phyloP scores from a whole-genome alignment of 2,888 invertebrate species.

The Sisyra nigra region DNA sequence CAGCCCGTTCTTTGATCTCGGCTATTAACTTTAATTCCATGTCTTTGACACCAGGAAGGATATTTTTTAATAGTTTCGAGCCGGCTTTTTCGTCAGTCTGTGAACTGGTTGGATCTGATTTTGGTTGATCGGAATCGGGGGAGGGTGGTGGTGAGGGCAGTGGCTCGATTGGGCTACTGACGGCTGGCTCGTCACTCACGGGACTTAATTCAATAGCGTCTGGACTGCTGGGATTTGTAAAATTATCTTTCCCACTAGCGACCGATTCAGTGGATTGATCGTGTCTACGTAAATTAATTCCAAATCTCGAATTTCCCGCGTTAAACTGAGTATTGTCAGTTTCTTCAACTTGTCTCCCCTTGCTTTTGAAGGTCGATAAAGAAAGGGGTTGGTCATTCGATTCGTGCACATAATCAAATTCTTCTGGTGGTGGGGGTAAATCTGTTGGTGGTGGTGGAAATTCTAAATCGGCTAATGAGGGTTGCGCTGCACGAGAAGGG shows the following conservation, averaged over 20 bases:
- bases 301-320: constrained; percentile 41
- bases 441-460: constrained; percentile 77
- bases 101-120: constrained; percentile 9
- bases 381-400: constrained; percentile 19
- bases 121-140: constrained; percentile 3
- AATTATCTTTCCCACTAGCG: constrained; percentile 32
- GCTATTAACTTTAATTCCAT: constrained; percentile 69
- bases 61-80: constrained; percentile 28
- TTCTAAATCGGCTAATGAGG: constrained; percentile 65
- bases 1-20: constrained; percentile 67
- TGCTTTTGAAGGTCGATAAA: constrained; percentile 27
- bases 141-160: constrained; percentile 23
- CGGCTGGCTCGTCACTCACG: constrained; percentile 28
- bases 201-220: constrained; percentile 26
- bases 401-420: constrained; percentile 28
- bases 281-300: constrained; percentile 49
- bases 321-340: constrained; percentile 20
- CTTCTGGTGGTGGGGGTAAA: constrained; percentile 62
- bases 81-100: constrained; percentile 23
- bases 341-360: constrained; percentile 53
- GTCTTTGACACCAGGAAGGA: constrained; percentile 53
- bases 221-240: constrained; percentile 26
- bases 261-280: constrained; percentile 30
- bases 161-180: constrained; percentile 31
- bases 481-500: constrained; percentile 54